Conservation (phyloP, 2,888 invertebrate species). For the Bruchidius siliquastri region DNA sequence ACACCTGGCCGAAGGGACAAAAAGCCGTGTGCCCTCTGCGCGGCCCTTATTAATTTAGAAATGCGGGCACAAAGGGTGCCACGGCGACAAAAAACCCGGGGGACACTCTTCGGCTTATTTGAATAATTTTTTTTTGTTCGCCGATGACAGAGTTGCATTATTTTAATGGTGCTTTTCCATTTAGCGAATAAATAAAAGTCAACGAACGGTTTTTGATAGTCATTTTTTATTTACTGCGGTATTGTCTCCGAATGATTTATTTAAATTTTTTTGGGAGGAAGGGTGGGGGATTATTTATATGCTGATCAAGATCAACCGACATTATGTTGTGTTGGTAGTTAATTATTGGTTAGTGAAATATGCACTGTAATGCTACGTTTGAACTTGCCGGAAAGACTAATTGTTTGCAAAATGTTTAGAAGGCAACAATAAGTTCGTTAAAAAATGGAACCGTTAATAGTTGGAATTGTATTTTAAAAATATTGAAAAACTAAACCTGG, state of each 20-base stretch:
- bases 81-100: constrained; percentile 8
- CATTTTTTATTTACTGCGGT: background rate
- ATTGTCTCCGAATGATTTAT: background rate
- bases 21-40: constrained; percentile 8
- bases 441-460: too few species aligned
- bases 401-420: too few species aligned
- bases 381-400: too few species aligned
- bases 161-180: constrained; percentile 19
- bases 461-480: too few species aligned
- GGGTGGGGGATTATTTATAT: too few species aligned
- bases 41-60: constrained; percentile 38
- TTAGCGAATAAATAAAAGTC: constrained; percentile 22
- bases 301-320: background rate
- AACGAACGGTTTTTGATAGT: constrained; percentile 17
- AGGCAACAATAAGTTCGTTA: too few species aligned
- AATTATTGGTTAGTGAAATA: too few species aligned
- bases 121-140: constrained; percentile 30
- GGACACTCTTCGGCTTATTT: constrained; percentile 29
- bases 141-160: constrained; percentile 20
- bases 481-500: too few species aligned
- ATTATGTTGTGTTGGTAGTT: background rate
- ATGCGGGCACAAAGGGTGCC: constrained; percentile 42
- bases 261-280: background rate
- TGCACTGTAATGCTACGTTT: too few species aligned
- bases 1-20: constrained; percentile 1